These are phyloP conservation scores for Anneissia japonica DNA, from an alignment of 35 echinoderm and acorn worm species.

Conservation along the genomic window DNA sequence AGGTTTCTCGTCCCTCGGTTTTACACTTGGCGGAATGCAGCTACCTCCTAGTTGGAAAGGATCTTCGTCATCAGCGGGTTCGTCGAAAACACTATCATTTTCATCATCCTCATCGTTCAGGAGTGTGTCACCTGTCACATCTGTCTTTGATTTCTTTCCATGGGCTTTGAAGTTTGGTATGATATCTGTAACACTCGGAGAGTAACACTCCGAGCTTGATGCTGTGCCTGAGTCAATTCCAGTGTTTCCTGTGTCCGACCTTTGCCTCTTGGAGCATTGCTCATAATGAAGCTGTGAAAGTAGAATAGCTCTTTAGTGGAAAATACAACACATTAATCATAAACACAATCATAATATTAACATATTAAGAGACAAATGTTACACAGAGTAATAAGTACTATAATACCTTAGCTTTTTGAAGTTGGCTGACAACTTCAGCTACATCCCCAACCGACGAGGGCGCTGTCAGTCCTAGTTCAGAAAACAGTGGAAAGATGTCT, in stretches of 20 bases:
- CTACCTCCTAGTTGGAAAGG: background rate
- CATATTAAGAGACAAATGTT: too few species aligned
- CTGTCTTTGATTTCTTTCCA: background rate
- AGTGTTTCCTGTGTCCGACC: background rate
- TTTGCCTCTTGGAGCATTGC: background rate
- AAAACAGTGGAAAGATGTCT: conserved; percentile 67
- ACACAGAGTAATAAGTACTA: too few species aligned
- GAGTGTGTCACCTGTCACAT: background rate
- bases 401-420: background rate
- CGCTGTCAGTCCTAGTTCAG: conserved; percentile 29
- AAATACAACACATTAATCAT: too few species aligned
- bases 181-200: background rate
- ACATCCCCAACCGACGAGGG: conserved; percentile 58
- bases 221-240: background rate
- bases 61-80: background rate
- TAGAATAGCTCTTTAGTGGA: too few species aligned
- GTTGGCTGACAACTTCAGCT: conserved; percentile 18
- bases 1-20: background rate
- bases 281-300: background rate
- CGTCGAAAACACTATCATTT: background rate
- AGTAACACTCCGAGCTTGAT: background rate
- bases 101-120: background rate
- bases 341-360: too few species aligned
- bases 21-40: background rate
- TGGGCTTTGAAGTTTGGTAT: background rate